Base-by-base conservation (phyloP, 2,797 vertebrate genomes). In the Gymnoscopelus braueri region DNA sequence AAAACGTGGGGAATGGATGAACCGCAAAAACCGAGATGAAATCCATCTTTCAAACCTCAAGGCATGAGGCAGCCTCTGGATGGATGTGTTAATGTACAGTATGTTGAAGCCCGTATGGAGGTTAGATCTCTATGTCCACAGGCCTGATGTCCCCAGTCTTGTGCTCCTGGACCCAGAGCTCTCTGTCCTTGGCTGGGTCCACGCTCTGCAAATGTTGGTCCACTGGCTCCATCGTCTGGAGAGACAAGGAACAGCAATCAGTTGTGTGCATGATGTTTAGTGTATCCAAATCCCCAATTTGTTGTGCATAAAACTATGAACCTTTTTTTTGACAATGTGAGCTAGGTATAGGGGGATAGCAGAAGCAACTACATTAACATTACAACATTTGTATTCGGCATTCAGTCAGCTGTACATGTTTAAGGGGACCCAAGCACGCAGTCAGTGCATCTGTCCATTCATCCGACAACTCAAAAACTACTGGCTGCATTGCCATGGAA, bases 131-230 rank as follows among this genome's bases (percentile, higher is more conserved):
- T 85, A 99, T 93, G 93, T 99, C 93, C 84, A 97, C 96, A 0
- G 98, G 98, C 74, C 98, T 91, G 87, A 97, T 94, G 11, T 96
- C 95, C 66, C 98, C 97, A 0, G 98, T 98, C 91, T 97, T 97
- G 83, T 99, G 95, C 86, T 99, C 97, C 72, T 91, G 93, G 75
- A 99, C 98, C 98, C 98, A 99, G 78, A 96, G 90, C 93, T 99
- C 97, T 86, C 97, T 87, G 93, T 99, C 98, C 90, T 88, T 96
- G 86, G 87, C 83, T 2, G 98, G 96, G 87, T 99, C 97, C 88
- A 99, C 97, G 64, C 94, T 93, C 87, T 95, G 96, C 83, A 99
- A 94, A 67, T 98, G 94, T 87, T 99, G 95, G 88, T 99, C 97
- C 93, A 99, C 97, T 0, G 97, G 96, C 90, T 99, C 97, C 83